Conservation (phyloP, 2,888 invertebrate genomes). For the Chouioia cunea region DNA sequence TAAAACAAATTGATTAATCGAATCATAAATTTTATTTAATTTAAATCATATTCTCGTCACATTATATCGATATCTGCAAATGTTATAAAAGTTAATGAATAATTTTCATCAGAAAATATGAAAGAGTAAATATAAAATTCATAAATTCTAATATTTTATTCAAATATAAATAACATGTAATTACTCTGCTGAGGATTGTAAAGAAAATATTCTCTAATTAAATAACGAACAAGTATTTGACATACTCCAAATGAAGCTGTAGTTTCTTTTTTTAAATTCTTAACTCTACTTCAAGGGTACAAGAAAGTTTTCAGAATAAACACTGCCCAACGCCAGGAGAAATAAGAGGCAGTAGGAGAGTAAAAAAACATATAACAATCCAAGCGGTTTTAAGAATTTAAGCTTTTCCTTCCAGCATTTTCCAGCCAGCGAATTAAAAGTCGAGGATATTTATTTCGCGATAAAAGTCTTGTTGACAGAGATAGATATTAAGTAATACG, state of each 20-base stretch:
- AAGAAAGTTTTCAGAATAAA: slow-evolving; percentile 23
- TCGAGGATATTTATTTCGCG: slow-evolving; percentile 32
- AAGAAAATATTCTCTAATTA: no score
- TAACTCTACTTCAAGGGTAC: slow-evolving; percentile 15
- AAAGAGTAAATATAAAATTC: no score
- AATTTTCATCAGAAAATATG: no score
- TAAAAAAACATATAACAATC: slow-evolving; percentile 30
- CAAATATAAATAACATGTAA: no score
- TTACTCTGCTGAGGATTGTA: no score
- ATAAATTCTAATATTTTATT: no score
- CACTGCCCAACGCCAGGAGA: slow-evolving; percentile 7
- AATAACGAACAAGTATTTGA: slow-evolving; percentile 17
- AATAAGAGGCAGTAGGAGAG: neutral
- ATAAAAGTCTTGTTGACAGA: slow-evolving; percentile 20
- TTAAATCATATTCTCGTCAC: no score
- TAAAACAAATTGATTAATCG: no score
- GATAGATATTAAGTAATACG: no score
- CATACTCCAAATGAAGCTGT: slow-evolving; percentile 15
- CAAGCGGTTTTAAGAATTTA: slow-evolving; percentile 32
- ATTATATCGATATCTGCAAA: no score
- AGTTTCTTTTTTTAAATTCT: neutral
- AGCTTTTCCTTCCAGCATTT: slow-evolving; percentile 27
- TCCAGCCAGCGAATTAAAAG: slow-evolving; percentile 40
- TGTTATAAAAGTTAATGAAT: no score
- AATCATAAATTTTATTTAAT: no score